phyloP scores from a whole-genome alignment of 2,888 invertebrate genomes.

The Hirtodrosophila cameraria region DNA sequence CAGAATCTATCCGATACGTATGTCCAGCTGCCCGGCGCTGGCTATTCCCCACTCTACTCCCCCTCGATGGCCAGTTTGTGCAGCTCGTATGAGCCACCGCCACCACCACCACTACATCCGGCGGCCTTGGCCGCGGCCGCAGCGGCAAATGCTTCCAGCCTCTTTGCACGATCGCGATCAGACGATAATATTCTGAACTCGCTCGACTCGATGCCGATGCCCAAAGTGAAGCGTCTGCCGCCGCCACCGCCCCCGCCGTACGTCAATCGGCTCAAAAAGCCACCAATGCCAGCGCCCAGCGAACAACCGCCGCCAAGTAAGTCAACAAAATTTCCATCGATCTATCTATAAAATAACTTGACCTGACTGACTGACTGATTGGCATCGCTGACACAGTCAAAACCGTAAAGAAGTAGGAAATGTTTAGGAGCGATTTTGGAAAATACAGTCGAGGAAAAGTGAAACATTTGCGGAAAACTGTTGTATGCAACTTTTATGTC shows the following conservation, averaged over 20 bases:
- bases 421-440: too few relatives aligned
- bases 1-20: constrained; percentile 92
- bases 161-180: constrained; percentile 89
- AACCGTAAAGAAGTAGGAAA: too few relatives aligned
- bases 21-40: constrained; percentile 87
- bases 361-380: neutral
- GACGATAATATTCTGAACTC: constrained; percentile 92
- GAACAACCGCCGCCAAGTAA: constrained; percentile 84
- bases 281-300: constrained; percentile 85
- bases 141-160: constrained; percentile 81
- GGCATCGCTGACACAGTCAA: too few relatives aligned
- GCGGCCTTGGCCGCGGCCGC: constrained; percentile 79
- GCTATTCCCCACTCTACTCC: constrained; percentile 88
- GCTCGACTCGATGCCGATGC: constrained; percentile 85
- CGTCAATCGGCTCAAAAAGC: constrained; percentile 83
- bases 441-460: too few relatives aligned
- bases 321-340: constrained; percentile 53
- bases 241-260: constrained; percentile 87
- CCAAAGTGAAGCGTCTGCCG: constrained; percentile 85
- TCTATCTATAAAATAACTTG: neutral
- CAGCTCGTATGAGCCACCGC: constrained; percentile 88
- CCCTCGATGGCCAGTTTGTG: constrained; percentile 87
- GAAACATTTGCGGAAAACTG: too few relatives aligned
- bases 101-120: constrained; percentile 87
- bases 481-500: too few relatives aligned